Conservation (phyloP, 2,797 vertebrate species). For the Yasuhikotakia modesta region DNA sequence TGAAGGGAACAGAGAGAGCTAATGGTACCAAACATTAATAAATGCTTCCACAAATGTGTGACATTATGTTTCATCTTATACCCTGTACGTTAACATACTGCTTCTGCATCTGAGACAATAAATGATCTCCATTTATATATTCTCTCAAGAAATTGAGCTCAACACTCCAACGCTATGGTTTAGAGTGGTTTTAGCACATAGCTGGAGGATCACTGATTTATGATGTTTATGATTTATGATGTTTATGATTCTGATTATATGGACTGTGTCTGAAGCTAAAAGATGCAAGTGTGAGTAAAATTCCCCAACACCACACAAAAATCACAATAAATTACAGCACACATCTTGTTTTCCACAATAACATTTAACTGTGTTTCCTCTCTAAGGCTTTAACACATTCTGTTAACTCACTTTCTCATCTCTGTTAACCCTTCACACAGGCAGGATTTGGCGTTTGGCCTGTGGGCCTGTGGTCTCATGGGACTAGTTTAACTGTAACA, state of each 20-base stretch:
- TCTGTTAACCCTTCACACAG: constrained; percentile 14
- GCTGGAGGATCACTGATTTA: neutral
- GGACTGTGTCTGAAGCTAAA: no score
- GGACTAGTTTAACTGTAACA: constrained; percentile 66
- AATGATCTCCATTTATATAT: neutral
- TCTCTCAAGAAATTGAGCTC: neutral
- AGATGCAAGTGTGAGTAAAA: no score
- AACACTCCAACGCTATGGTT: neutral
- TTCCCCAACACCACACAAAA: neutral
- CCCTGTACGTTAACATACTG: neutral
- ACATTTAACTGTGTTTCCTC: neutral
- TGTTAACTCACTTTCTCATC: constrained; percentile 7
- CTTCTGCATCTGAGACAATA: neutral
- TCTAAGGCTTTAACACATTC: neutral
- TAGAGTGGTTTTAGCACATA: no score
- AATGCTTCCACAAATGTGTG: neutral
- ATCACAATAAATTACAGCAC: neutral
- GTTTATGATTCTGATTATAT: no score
- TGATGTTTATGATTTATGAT: no score
- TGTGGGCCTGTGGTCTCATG: constrained; percentile 50
- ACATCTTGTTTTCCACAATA: neutral
- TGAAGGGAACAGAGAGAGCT: constrained; percentile 5
- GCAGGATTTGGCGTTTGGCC: constrained; percentile 64
- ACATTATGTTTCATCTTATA: neutral
- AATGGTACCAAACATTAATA: neutral